Percentiles rank a stretch among this genome's conserved stretches.
These are phyloP conservation scores for Lingula anatina DNA, from an alignment of 2,888 invertebrate genomes.

Conservation along the genomic window DNA sequence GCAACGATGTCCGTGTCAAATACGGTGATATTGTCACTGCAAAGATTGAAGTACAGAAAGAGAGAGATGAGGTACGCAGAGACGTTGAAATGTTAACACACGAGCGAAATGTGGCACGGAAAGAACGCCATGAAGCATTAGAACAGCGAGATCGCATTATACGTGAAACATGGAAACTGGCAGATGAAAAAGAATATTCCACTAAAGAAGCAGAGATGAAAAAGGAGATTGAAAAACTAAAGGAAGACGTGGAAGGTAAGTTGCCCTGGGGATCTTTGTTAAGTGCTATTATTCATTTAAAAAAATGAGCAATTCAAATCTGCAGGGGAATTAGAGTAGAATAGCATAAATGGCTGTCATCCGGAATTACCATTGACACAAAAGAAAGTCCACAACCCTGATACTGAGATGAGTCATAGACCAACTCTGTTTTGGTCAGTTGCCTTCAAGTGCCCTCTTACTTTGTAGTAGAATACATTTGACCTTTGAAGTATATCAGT, in stretches of 20 bases:
- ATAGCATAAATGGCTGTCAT: no score
- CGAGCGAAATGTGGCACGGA: constrained; percentile 32
- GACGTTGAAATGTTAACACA: constrained; percentile 29
- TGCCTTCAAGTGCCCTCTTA: no score
- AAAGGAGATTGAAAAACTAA: constrained; percentile 78
- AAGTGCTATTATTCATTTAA: no score
- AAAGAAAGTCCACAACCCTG: no score
- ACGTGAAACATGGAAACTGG: constrained; percentile 39
- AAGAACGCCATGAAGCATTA: constrained; percentile 34
- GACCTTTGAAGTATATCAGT: no score
- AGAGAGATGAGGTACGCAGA: constrained; percentile 26
- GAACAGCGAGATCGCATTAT: constrained; percentile 37
- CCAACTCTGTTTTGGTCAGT: no score
- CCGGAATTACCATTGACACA: no score
- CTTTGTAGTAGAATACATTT: no score
- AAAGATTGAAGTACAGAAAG: constrained; percentile 32
- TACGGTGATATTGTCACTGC: constrained; percentile 37
- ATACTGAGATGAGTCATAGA: no score
- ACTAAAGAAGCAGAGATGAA: constrained; percentile 81
- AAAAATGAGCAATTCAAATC: no score
- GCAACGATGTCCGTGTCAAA: constrained; percentile 47
- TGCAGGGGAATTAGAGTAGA: no score
- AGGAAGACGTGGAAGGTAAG: constrained; percentile 65
- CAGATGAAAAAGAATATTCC: constrained; percentile 73
- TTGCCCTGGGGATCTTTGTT: no score